Base-by-base conservation (phyloP, 2,113 vertebrate genomes). In the Serinus canaria region DNA sequence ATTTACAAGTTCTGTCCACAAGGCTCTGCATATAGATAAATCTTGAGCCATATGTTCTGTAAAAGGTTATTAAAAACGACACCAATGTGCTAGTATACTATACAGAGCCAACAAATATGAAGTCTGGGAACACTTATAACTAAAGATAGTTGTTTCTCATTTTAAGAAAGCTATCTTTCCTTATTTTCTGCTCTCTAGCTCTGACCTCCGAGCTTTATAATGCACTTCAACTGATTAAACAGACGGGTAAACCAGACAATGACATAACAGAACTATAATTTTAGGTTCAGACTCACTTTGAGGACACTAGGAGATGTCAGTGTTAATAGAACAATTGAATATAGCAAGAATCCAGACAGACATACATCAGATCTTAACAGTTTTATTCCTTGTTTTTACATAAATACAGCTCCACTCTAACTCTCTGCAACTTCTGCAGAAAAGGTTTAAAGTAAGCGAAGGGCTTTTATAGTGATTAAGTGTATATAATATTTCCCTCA, bases 41-140 rank as follows among this genome's bases (percentile, higher is more conserved):
- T 50, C 56, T 70, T 28, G 55, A 91, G 64, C 70, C 59, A 67
- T 55, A 59, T 59, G 52, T 84, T 92, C 70, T 68, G 37, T 39
- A 70, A 81, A 22, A 91, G 41, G 47, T 94, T 91, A 96, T 94
- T 87, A 92, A 95, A 91, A 90, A 72, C 6, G 7, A 83, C 15
- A 74, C 59, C 69, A 87, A 0, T 7, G 39, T 83, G 55, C 62
- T 69, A 53, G 63, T 39, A 72, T 13, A 47, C 68, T 70, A 74
- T 41, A 75, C 24, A 76, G 31, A 93, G 49, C 66, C 33, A 87
- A 93, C 87, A 91, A 80, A 91, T 62, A 90, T 35, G 15, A 91
- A 90, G 69, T 82, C 81, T 46, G 20, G 62, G 59, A 76, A 64
- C 11, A 63, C 41, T 95, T 89, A 88, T 0, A 53, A 91, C 50